Evolutionary conservation across 2,888 invertebrate species (phyloP).

Genomic region (Carterocephalus palaemon): DNA sequence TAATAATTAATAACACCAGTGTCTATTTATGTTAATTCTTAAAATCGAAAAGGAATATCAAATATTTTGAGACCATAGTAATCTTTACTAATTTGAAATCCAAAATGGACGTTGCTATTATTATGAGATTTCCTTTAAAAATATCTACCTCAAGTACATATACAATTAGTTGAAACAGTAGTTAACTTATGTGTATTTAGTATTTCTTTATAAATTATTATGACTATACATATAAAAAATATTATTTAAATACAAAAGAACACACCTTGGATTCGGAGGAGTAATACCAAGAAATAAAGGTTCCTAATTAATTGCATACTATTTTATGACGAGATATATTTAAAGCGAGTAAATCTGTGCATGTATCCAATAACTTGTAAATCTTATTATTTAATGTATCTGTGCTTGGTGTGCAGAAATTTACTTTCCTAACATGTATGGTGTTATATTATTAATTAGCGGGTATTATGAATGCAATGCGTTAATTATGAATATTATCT

Average conservation of each 20-base stretch:
- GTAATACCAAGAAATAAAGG: not conserved
- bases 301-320: slow-evolving; percentile 7
- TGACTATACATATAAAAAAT: no score
- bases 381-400: slow-evolving; percentile 15
- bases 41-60: no score
- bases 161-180: no score
- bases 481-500: slow-evolving; percentile 27
- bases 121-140: slow-evolving; percentile 1
- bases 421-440: slow-evolving; percentile 3
- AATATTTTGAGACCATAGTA: slow-evolving; percentile 16
- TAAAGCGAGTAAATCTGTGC: slow-evolving; percentile 28
- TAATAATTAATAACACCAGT: not conserved
- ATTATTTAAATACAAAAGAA: no score
- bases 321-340: slow-evolving; percentile 6
- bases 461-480: slow-evolving; percentile 29
- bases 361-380: slow-evolving; percentile 30
- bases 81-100: slow-evolving; percentile 12
- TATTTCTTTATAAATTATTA: slow-evolving; percentile 14
- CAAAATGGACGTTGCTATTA: not conserved
- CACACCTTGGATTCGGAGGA: no score
- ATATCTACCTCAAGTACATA: no score
- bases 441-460: slow-evolving; percentile 11
- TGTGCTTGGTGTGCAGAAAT: slow-evolving; percentile 23
- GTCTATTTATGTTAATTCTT: no score
- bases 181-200: no score